Evolutionary conservation across 2,888 invertebrate species (phyloP), one percentile per base, ranked within the genome.

Genomic region (Cheilosia impressa): DNA sequence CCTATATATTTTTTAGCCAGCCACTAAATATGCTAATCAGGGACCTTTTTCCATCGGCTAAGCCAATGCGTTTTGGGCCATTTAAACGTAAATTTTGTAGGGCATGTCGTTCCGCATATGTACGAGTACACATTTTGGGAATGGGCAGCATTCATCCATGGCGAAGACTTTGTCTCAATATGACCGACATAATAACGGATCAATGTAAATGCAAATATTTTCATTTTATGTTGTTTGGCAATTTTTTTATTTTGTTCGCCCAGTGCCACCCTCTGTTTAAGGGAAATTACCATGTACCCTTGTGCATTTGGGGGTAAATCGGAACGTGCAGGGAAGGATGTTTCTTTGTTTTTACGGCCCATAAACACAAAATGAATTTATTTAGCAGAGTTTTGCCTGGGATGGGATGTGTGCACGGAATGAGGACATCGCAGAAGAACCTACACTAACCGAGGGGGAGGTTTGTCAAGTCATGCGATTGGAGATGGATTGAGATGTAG

Each of bases 341-440:
- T 80, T 80, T 77, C 79, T 85, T 85, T 85, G 85, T 85, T 85
- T 85, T 85, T 85, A 85, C 85, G 85, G 81, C 85, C 85, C 85
- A 85, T 85, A 85, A 85, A 85, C 85, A 85, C 85, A 81, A 85
- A 85, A 85, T 85, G 85, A 85, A 85, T 85, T 85, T 85, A 85
- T 85, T 85, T 85, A 80, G 81, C 66, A 50, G 71, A 68, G 47
- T 79, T 69, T 60, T 57, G 55, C 19, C 50, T 53, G 22, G 4
- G 13, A 34, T 43, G 19, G 27, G 41, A 22, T 53, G 41, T 63
- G 41, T 41, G 45, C 58, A 58, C 27, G 58, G 5, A 50, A 17
- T 47, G 10, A 10, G 13, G 52, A 31, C 76, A 53, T 53, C 50
- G 27, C 55, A 57, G 13, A 38, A 17, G 13, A 38, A 17, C 17